Evolutionary conservation across 2,113 vertebrate genomes (phyloP), one percentile per base, ranked within the genome.

Genomic region (Globicephala melas): DNA sequence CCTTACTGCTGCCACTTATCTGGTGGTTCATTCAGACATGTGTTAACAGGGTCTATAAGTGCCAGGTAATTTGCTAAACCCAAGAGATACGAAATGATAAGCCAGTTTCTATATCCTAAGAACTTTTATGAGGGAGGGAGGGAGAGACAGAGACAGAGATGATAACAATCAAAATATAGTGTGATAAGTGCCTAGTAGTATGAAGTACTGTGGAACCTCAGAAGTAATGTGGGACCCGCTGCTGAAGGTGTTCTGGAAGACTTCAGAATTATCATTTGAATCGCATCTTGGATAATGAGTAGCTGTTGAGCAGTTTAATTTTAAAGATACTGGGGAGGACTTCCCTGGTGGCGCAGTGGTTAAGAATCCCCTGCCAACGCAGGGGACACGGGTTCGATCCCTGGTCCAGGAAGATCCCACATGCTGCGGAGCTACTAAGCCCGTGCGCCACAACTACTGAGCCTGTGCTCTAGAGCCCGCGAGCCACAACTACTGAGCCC

Each of bases 271-370:
- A 68, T 90, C 80, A 38, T 90, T 88, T 65, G 85, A 73, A 67
- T 87, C 47, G n/a, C 55, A 94, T 31, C 73, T 83, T 96, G 96
- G 90, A 92, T 92, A 67, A 63, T 88, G 84, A 97, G 79, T 93
- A 94, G 89, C 60, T 92, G 85, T 58, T 73, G 20, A 79, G 31
- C n/a, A 91, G 60, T 81, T 95, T 83, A 91, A 91, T 95, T 92
- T 94, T 90, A 71, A 76, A 68, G 41, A 85, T 92, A 47, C 47
- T 18, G 21, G 7, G 60, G 36, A 94, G n/a, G 53, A 2, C 15
- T 53, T 17, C 53, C 15, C 53, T 53, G 53, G 15, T 53, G 53
- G 53, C 5, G 15, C 53, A 53, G 53, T 53, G 53, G 53, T 53
- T 53, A 6, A 53, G 53, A 53, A 6, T 53, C 53, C 5, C 50